A percentile compares a stretch with the other conserved stretches of the same genome.
Evolutionary conservation across 2,113 vertebrate species (phyloP).

Genomic region (Oxyura jamaicensis): DNA sequence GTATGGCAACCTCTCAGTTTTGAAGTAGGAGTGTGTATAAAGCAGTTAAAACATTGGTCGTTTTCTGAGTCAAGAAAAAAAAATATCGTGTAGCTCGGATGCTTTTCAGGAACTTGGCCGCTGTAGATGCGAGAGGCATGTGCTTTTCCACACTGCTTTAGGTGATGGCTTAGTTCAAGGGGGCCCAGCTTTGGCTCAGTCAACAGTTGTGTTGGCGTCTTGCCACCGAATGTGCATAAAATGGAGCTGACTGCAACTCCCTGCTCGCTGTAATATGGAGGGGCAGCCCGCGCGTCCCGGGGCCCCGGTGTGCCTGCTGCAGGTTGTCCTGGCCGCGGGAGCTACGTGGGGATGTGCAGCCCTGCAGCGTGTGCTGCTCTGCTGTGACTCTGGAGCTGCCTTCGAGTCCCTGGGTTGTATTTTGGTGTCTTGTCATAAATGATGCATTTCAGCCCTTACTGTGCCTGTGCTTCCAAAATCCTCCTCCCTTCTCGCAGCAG

Average conservation of each 20-base stretch:
- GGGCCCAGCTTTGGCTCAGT: slow-evolving; percentile 68
- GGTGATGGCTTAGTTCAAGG: slow-evolving; percentile 67
- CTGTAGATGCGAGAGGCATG: slow-evolving; percentile 32
- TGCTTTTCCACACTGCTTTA: slow-evolving; percentile 58
- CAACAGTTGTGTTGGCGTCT: slow-evolving; percentile 49
- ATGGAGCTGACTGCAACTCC: slow-evolving; percentile 63
- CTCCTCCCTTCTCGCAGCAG: background rate
- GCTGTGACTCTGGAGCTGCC: background rate
- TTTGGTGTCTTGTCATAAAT: slow-evolving; percentile 20
- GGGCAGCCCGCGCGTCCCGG: background rate
- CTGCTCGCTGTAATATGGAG: slow-evolving; percentile 37
- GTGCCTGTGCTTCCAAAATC: slow-evolving; percentile 4
- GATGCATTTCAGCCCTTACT: background rate
- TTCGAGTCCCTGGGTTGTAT: background rate
- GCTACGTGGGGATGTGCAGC: background rate
- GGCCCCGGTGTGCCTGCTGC: background rate
- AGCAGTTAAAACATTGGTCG: background rate
- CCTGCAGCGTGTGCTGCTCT: background rate
- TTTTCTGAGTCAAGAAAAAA: background rate
- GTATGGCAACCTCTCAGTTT: background rate
- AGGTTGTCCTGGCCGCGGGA: background rate
- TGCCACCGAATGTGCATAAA: slow-evolving; percentile 65
- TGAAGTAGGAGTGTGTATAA: background rate
- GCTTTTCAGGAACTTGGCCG: slow-evolving; percentile 74
- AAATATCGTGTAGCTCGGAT: background rate